Percentiles rank a stretch among this genome's conserved stretches.
These are phyloP conservation scores for Mythimna lalbum DNA, from an alignment of 2,888 invertebrate species.

Conservation along the genomic window DNA sequence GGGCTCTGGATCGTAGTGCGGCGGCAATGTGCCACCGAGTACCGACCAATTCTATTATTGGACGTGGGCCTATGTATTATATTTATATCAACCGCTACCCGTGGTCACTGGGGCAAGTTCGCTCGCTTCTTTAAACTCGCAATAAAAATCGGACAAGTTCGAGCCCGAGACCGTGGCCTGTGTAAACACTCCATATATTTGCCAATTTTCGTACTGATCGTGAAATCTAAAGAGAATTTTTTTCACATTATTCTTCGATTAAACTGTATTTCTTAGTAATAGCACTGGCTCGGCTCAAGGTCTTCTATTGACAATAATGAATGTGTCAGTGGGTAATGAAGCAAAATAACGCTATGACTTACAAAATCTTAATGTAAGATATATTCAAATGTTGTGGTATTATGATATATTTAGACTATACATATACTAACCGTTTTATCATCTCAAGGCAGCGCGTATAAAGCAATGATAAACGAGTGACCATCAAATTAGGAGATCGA, in stretches of 20 bases:
- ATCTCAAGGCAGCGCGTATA: slow-evolving; percentile 74
- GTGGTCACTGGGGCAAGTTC: slow-evolving; percentile 89
- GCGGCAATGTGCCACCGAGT: slow-evolving; percentile 73
- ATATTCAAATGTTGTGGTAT: slow-evolving; percentile 50
- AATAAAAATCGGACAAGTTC: slow-evolving; percentile 88
- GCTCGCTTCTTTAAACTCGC: slow-evolving; percentile 84
- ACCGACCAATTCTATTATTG: slow-evolving; percentile 77
- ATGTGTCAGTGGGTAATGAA: slow-evolving; percentile 22
- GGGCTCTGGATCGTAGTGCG: slow-evolving; percentile 65
- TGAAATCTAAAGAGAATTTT: slow-evolving; percentile 41
- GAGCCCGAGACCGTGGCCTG: slow-evolving; percentile 83
- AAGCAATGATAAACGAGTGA: slow-evolving; percentile 80
- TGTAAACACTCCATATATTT: slow-evolving; percentile 71
- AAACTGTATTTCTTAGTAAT: slow-evolving; percentile 28
- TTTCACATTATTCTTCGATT: slow-evolving; percentile 22
- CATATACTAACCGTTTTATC: slow-evolving; percentile 69
- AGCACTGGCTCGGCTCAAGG: slow-evolving; percentile 31
- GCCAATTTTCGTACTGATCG: slow-evolving; percentile 62
- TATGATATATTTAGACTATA: slow-evolving; percentile 55
- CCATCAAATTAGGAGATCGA: slow-evolving; percentile 89
- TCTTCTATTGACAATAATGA: slow-evolving; percentile 43
- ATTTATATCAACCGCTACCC: slow-evolving; percentile 83
- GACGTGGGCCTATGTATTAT: slow-evolving; percentile 80
- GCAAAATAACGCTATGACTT: slow-evolving; percentile 22
- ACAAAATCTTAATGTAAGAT: slow-evolving; percentile 38